Conservation (phyloP, 2,113 vertebrate species). For the Perca fluviatilis region DNA sequence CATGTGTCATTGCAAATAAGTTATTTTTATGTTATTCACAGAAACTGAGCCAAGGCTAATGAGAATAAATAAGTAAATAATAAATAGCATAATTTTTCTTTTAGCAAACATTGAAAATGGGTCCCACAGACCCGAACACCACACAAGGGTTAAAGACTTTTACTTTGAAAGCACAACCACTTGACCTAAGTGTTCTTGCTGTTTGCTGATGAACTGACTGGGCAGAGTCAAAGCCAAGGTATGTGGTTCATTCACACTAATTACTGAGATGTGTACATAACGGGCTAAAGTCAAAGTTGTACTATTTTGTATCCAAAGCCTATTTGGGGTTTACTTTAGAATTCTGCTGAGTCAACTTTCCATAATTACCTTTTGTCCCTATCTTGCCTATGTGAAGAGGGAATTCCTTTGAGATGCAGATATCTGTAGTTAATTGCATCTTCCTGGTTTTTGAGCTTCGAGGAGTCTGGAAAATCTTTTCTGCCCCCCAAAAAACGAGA, state of each 20-base stretch:
- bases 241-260: background rate
- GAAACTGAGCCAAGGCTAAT: no score
- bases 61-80: no score
- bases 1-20: no score
- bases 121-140: no score
- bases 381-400: background rate
- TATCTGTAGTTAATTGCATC: background rate
- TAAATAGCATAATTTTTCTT: no score
- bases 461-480: background rate
- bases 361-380: background rate
- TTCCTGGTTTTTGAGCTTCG: background rate
- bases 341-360: background rate
- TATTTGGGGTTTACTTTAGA: background rate
- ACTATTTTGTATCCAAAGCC: background rate
- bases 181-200: background rate
- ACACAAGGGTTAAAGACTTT: slow-evolving; percentile 3
- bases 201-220: background rate
- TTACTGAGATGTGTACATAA: background rate
- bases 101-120: no score
- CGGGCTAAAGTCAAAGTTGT: background rate
- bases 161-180: background rate
- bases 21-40: no score
- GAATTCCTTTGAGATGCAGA: slow-evolving; percentile 4
- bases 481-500: background rate
- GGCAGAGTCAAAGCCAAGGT: background rate